A percentile compares a stretch with the other conserved stretches of the same genome.
phyloP scores from a whole-genome alignment of 2,888 invertebrate genomes.

The Meandrusa payeni region DNA sequence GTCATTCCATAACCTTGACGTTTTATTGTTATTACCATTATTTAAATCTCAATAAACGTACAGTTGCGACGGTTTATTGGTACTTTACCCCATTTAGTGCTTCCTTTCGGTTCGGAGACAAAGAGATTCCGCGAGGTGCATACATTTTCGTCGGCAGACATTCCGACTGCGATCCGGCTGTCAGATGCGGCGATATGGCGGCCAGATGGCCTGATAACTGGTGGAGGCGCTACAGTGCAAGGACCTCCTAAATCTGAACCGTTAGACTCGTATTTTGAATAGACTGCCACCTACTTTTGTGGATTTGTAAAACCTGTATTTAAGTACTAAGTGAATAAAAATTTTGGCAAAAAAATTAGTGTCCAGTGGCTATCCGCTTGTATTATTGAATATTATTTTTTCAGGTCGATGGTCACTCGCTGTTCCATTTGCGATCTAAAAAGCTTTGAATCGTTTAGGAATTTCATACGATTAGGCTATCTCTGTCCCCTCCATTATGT shows the following conservation, averaged over 20 bases:
- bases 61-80: slow-evolving; percentile 13
- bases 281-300: slow-evolving; percentile 2
- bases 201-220: slow-evolving; percentile 32
- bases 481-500: too few species aligned
- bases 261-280: slow-evolving; percentile 25
- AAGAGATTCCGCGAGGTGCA: slow-evolving; percentile 43
- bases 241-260: slow-evolving; percentile 43
- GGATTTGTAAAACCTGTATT: too few species aligned
- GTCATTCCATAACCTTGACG: slow-evolving; percentile 6
- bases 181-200: slow-evolving; percentile 35
- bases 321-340: too few species aligned
- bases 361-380: too few species aligned
- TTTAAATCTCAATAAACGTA: slow-evolving; percentile 21
- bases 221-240: slow-evolving; percentile 35
- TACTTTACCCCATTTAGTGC: slow-evolving; percentile 10
- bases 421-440: too few species aligned
- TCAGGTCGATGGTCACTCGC: too few species aligned
- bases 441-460: too few species aligned
- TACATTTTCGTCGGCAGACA: slow-evolving; percentile 41
- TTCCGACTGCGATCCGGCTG: slow-evolving; percentile 44
- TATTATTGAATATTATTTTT: too few species aligned
- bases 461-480: too few species aligned
- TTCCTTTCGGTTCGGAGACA: slow-evolving; percentile 28
- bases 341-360: too few species aligned
- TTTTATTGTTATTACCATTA: slow-evolving; percentile 16